Percentiles rank a stretch among this genome's conserved stretches.
Conservation (phyloP, 1,140 invertebrate genomes). For the Chrysopa pallens region DNA sequence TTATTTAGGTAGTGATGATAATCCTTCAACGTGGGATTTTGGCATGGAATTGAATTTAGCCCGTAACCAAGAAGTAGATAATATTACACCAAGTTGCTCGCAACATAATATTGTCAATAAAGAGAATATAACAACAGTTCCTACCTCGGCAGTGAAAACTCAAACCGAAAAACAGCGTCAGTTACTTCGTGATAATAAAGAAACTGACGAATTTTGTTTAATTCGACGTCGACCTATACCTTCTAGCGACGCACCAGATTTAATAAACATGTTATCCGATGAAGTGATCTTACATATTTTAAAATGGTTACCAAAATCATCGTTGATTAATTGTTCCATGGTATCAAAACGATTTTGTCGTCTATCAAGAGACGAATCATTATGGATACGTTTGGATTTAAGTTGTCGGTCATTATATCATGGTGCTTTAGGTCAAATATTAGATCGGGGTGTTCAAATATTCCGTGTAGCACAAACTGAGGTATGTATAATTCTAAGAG, state of each 20-base stretch:
- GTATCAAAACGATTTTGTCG: conserved; percentile 50
- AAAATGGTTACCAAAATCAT: conserved; percentile 59
- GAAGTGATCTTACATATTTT: conserved; percentile 72
- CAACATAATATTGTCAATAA: neutral
- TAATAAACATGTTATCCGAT: conserved; percentile 52
- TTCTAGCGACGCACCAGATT: conserved; percentile 21
- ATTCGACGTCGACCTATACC: conserved; percentile 16
- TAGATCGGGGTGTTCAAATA: conserved; percentile 52
- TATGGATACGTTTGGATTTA: conserved; percentile 71
- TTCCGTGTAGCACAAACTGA: conserved; percentile 58
- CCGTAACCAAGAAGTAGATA: neutral
- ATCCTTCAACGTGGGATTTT: neutral
- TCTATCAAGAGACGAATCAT: conserved; percentile 57
- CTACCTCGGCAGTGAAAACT: conserved; percentile 13
- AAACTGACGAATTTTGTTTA: conserved; percentile 3
- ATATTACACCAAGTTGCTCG: neutral
- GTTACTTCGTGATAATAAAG: conserved; percentile 5
- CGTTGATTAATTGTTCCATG: conserved; percentile 44
- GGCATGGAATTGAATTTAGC: neutral
- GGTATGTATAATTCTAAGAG: conserved; percentile 25
- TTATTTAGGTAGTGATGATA: neutral
- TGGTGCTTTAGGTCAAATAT: conserved; percentile 46
- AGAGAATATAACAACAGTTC: conserved; percentile 7
- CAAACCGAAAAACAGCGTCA: conserved; percentile 8
- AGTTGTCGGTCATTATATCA: conserved; percentile 43